These are phyloP conservation scores for Catharus ustulatus DNA, from an alignment of 2,797 vertebrate species.

Conservation along the genomic window DNA sequence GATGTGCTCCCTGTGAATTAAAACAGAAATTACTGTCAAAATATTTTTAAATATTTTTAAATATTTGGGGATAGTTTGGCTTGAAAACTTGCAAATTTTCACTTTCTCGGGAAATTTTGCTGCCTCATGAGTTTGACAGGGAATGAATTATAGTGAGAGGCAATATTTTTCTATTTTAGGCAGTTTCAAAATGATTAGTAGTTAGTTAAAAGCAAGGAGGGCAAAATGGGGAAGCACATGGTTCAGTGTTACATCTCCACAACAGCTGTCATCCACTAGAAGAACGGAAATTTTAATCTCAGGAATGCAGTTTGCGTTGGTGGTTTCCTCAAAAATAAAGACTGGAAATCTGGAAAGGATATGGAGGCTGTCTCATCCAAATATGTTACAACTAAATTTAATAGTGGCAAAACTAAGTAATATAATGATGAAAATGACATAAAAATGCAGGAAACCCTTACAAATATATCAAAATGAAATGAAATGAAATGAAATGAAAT, in stretches of 20 bases:
- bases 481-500: not conserved
- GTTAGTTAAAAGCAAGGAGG: not conserved
- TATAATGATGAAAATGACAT: not conserved
- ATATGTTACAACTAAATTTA: not conserved
- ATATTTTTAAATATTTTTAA: not conserved
- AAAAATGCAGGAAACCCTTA: not conserved
- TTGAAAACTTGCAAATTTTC: not conserved
- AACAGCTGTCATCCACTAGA: not conserved
- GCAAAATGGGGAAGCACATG: not conserved
- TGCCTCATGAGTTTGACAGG: not conserved
- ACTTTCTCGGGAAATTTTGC: not conserved
- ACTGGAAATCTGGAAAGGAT: not conserved
- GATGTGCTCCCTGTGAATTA: not conserved
- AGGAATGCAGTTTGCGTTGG: not conserved
- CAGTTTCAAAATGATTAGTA: not conserved
- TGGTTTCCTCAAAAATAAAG: not conserved
- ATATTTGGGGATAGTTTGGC: not conserved
- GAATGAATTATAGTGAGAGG: not conserved
- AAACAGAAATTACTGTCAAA: not conserved
- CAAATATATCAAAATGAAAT: not conserved
- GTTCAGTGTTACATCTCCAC: not conserved
- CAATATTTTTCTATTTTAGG: not conserved
- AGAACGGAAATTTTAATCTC: not conserved
- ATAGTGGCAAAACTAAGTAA: not conserved
- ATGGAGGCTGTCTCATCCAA: not conserved